A percentile compares a stretch with the other conserved stretches of the same genome.
Conservation (phyloP, 2,888 invertebrate species). For the Heliconius ismenius region DNA sequence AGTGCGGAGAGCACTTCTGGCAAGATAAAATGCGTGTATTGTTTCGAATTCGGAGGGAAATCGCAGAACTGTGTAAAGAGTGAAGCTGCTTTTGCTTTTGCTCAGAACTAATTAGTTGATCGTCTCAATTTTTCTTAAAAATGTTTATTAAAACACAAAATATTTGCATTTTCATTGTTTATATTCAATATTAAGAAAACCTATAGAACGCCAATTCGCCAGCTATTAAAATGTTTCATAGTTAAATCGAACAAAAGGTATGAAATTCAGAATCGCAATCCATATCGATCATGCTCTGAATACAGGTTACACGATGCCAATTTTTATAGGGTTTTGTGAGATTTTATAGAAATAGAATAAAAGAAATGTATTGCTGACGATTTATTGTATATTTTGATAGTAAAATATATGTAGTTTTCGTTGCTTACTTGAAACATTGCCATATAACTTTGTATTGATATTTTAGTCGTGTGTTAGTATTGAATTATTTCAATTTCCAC, state of each 20-base stretch:
- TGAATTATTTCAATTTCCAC: neutral
- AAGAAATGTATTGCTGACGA: slow-evolving; percentile 1
- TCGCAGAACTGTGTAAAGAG: neutral
- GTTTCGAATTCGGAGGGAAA: neutral
- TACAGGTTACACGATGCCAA: slow-evolving; percentile 22
- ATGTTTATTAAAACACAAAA: no score
- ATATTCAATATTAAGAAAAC: slow-evolving; percentile 4
- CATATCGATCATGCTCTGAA: slow-evolving; percentile 36
- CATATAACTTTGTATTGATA: neutral
- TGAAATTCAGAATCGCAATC: slow-evolving; percentile 37
- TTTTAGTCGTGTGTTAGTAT: neutral
- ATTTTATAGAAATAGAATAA: slow-evolving; percentile 15
- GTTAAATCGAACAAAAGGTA: slow-evolving; percentile 36
- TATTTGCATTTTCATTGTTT: neutral
- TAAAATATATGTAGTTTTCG: slow-evolving; percentile 6
- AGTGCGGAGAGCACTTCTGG: neutral
- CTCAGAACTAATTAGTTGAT: no score
- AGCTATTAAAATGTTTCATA: slow-evolving; percentile 30
- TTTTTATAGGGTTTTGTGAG: slow-evolving; percentile 23
- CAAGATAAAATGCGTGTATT: neutral
- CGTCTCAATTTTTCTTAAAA: no score
- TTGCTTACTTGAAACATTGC: slow-evolving; percentile 3
- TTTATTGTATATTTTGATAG: slow-evolving; percentile 9
- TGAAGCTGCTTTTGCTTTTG: no score
- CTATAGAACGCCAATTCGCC: slow-evolving; percentile 26